Evolutionary conservation across 2,113 vertebrate species (phyloP).

Genomic region (Nicator chloris): DNA sequence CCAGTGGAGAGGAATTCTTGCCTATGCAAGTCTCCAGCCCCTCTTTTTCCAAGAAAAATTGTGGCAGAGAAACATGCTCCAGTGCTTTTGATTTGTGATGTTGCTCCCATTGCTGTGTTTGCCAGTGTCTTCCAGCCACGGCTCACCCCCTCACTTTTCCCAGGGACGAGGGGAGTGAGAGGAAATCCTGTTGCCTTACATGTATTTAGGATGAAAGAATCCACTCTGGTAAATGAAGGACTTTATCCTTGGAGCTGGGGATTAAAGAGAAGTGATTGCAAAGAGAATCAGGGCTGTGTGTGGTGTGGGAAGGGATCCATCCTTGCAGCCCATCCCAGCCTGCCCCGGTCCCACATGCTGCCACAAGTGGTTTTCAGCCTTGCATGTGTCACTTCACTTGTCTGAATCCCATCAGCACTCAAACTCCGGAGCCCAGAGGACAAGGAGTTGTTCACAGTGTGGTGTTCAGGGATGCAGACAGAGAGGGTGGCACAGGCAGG

Average conservation of each 20-base stretch:
- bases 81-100: neutral
- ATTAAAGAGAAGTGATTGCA: neutral
- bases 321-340: neutral
- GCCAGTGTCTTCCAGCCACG: accelerated
- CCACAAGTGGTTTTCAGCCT: neutral
- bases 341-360: accelerated
- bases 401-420: neutral
- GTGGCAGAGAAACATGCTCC: neutral
- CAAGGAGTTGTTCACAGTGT: accelerated
- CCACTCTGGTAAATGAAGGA: neutral
- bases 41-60: neutral
- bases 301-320: neutral
- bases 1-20: neutral
- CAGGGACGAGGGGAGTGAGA: neutral
- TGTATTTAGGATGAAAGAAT: accelerated
- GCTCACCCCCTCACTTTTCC: neutral
- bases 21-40: neutral
- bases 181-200: neutral
- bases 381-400: neutral
- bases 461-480: neutral
- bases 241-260: neutral
- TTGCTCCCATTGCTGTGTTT: accelerated
- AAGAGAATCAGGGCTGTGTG: neutral
- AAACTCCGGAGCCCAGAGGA: accelerated
- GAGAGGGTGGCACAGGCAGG: neutral